Percentiles rank a stretch among this genome's conserved stretches.
Conservation (phyloP, 2,888 invertebrate species). For the Lycocerus yunnanus region DNA sequence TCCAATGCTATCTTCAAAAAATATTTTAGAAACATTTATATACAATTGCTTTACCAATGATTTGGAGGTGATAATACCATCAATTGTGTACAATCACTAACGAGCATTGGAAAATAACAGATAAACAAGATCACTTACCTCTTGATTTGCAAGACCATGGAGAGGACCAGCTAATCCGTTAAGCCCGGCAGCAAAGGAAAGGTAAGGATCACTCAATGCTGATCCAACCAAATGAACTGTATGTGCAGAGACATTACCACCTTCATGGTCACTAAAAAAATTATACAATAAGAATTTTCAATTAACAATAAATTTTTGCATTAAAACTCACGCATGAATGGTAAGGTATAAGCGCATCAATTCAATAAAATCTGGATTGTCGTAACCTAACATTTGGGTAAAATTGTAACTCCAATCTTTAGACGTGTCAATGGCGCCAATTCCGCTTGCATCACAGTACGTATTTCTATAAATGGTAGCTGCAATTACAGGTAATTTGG, state of each 20-base stretch:
- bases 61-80: conserved; percentile 36
- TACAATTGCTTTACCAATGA: conserved; percentile 34
- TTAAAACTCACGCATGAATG: conserved; percentile 71
- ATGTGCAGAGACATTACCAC: conserved; percentile 96
- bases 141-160: conserved; percentile 95
- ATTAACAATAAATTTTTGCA: neutral
- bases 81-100: conserved; percentile 29
- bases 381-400: conserved; percentile 88
- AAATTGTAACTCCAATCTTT: conserved; percentile 96
- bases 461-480: conserved; percentile 93
- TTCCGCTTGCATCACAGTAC: conserved; percentile 81
- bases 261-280: conserved; percentile 84
- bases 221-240: conserved; percentile 93
- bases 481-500: conserved; percentile 91
- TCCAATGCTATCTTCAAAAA: no score
- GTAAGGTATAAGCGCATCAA: conserved; percentile 92
- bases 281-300: neutral
- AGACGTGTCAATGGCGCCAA: conserved; percentile 85
- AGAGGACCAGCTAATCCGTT: conserved; percentile 94
- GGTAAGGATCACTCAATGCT: conserved; percentile 91
- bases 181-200: conserved; percentile 91
- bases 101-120: conserved; percentile 29
- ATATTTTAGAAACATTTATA: neutral
- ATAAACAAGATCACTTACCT: conserved; percentile 56
- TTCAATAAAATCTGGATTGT: conserved; percentile 82